phyloP scores from a whole-genome alignment of 2,797 vertebrate species.

The Sitta carolinensis region DNA sequence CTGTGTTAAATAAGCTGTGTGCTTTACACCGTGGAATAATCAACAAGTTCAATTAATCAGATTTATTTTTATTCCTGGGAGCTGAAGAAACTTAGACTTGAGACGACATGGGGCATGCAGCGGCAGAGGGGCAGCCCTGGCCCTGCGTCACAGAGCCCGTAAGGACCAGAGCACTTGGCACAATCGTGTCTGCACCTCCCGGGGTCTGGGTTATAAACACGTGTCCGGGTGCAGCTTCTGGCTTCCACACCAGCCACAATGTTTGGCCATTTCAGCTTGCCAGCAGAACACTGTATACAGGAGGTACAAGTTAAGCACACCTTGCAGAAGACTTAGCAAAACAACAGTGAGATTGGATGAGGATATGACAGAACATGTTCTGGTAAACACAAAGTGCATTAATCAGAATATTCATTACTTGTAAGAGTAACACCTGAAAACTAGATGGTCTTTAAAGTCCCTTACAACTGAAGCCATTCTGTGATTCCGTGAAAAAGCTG shows the following conservation, averaged over 20 bases:
- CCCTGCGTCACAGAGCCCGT: rapidly evolving
- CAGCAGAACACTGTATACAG: neutral
- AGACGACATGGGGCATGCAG: rapidly evolving
- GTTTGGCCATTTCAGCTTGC: neutral
- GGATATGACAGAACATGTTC: neutral
- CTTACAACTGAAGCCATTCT: neutral
- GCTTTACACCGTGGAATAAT: neutral
- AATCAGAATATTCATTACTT: neutral
- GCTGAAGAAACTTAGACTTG: neutral
- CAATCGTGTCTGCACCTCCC: rapidly evolving
- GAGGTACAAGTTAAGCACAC: neutral
- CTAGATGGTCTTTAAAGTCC: neutral
- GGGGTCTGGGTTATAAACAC: rapidly evolving
- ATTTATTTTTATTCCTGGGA: neutral
- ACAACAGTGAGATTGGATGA: neutral
- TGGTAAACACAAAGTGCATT: neutral
- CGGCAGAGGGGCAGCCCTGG: neutral
- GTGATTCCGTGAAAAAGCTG: neutral
- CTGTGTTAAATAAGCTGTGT: neutral
- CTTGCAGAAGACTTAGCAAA: neutral
- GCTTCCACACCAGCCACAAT: neutral
- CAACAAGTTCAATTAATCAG: neutral
- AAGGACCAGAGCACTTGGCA: too few species aligned
- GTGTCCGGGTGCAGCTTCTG: neutral
- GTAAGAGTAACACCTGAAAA: neutral